phyloP scores from a whole-genome alignment of 2,888 invertebrate species.

The Acanthosepion lycidas region DNA sequence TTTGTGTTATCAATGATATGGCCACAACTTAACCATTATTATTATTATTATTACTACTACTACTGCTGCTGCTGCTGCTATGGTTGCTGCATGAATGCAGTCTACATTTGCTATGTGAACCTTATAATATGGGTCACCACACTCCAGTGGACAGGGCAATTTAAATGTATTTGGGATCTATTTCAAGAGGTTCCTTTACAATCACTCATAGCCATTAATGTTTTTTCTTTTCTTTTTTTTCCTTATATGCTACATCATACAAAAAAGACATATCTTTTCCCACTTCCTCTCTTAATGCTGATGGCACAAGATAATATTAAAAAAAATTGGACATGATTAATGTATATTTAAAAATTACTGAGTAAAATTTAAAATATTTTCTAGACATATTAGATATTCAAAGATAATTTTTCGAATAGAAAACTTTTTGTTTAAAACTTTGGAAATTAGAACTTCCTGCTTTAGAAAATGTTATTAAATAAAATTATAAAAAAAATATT shows the following conservation, averaged over 20 bases:
- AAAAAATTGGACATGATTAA: background rate
- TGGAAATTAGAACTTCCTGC: background rate
- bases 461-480: background rate
- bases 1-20: background rate
- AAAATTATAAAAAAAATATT: background rate
- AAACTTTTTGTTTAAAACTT: background rate
- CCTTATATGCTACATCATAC: background rate
- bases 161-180: constrained; percentile 3
- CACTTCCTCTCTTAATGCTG: background rate
- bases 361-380: constrained; percentile 16
- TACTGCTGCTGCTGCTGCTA: constrained; percentile 24
- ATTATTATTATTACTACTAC: background rate
- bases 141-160: constrained; percentile 33
- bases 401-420: background rate
- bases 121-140: background rate
- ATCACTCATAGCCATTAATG: background rate
- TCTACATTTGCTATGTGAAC: background rate
- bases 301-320: background rate
- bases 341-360: background rate
- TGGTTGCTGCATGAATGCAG: background rate
- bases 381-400: background rate
- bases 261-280: constrained; percentile 1
- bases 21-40: constrained; percentile 33
- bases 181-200: background rate
- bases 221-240: background rate